phyloP scores from a whole-genome alignment of 2,113 vertebrate species.

The Lates calcarifer region DNA sequence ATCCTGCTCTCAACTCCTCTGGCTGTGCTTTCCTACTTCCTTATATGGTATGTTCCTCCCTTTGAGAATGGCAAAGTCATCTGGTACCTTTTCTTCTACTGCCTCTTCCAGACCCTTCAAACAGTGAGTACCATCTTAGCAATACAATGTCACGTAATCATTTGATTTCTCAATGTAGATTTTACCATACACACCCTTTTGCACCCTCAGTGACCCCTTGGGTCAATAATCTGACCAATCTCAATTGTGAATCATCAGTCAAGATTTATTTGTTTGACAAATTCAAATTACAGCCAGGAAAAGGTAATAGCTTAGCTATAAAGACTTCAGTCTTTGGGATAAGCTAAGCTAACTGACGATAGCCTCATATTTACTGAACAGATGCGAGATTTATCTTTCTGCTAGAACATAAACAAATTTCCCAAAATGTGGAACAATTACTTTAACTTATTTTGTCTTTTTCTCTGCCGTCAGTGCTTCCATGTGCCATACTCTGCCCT shows the following conservation, averaged over 20 bases:
- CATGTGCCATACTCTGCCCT: slow-evolving; percentile 98
- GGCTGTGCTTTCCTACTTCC: slow-evolving; percentile 91
- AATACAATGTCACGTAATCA: not conserved
- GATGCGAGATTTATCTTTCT: not conserved
- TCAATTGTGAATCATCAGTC: no score
- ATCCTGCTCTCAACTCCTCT: slow-evolving; percentile 93
- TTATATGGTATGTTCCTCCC: slow-evolving; percentile 96
- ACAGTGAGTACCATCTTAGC: slow-evolving; percentile 87
- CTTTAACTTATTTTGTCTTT: not conserved
- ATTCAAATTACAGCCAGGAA: not conserved
- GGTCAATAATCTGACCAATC: no score
- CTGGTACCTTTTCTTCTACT: slow-evolving; percentile 98
- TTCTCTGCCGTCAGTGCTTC: slow-evolving; percentile 89
- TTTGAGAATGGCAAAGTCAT: slow-evolving; percentile 87
- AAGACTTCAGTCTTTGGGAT: not conserved
- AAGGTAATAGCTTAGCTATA: not conserved
- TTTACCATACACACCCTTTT: not conserved
- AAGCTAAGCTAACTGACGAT: not conserved
- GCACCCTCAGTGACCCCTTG: not conserved
- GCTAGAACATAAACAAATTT: not conserved
- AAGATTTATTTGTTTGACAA: no score
- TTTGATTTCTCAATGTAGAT: not conserved
- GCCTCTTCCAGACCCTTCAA: slow-evolving; percentile 94
- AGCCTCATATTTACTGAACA: not conserved
- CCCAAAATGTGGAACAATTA: not conserved